Base-by-base conservation (phyloP, 2,797 vertebrate species). In the Phataginus tricuspis region DNA sequence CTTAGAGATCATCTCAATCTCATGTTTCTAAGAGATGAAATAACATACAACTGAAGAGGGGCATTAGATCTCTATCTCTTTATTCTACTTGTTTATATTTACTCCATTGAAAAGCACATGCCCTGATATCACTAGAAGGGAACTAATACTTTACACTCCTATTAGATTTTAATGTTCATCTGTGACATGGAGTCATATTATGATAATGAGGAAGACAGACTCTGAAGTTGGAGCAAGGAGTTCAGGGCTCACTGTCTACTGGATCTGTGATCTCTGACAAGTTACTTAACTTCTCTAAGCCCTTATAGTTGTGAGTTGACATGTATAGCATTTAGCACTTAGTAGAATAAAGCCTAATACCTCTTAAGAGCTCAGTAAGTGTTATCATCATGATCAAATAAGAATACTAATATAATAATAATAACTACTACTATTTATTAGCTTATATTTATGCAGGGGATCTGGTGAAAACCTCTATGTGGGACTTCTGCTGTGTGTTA, bases 401-500 rank as follows among this genome's bases (percentile, higher is more conserved):
- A 64, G 39, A 88, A 89, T 72, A 74, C 14, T 13, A 83, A 61
- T 2, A 61, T 27, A 80, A 68, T 53, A 69, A n/a, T 31, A 79
- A 80, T 4, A 19, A 27, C 37, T 31, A 45, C 49, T 83, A 37
- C 14, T 66, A 23, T 71, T 84, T 72, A 83, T 87, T 93, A 92
- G 14, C 42, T 93, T 87, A 31, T 94, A 74, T 90, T 84, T 93
- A 77, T 92, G 27, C 29, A 72, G 39, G 59, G 83, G 82, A 88
- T 80, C 94, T 92, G 59, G n/a, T 42, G 51, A 57, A 92, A 86
- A 68, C 31, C 27, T 86, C 64, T 74, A 7, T 77, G 91, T 79
- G 42, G n/a, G 53, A 45, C 25, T 84, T 49, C 34, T n/a, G 45
- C 29, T 55, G 25, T 83, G 45, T 86, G 10, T 92, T 51, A 93